A percentile compares a stretch with the other conserved stretches of the same genome.
These are phyloP conservation scores for Anguilla anguilla DNA, from an alignment of 2,797 vertebrate species.

Conservation along the genomic window DNA sequence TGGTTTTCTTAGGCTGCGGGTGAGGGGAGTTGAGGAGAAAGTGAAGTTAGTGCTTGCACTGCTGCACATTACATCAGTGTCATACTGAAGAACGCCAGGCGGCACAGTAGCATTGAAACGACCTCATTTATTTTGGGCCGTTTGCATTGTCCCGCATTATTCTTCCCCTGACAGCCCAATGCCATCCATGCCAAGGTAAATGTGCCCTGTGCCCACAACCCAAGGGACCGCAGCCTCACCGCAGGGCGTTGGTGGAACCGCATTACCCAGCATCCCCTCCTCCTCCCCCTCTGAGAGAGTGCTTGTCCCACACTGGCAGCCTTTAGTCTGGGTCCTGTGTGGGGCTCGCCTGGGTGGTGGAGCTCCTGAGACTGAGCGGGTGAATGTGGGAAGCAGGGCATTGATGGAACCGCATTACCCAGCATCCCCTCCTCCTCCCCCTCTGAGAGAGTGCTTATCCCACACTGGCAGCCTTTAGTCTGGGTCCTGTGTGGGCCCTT, in stretches of 20 bases:
- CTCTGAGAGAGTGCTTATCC: not conserved
- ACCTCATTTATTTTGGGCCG: not conserved
- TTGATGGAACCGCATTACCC: not conserved
- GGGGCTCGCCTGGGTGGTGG: not conserved
- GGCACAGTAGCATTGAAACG: not conserved
- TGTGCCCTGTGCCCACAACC: not conserved
- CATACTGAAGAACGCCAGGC: not conserved
- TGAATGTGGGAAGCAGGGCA: not conserved
- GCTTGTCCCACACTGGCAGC: not conserved
- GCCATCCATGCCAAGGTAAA: not conserved
- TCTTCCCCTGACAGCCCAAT: not conserved
- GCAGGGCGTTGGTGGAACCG: not conserved
- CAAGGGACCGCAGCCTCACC: not conserved
- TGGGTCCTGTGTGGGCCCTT: not conserved
- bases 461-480: not conserved
- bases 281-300: too few species aligned
- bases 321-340: not conserved
- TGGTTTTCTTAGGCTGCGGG: not conserved
- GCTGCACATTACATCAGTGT: not conserved
- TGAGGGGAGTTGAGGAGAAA: not conserved
- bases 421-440: too few species aligned
- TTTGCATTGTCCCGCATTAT: not conserved
- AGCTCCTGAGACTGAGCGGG: not conserved
- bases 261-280: not conserved
- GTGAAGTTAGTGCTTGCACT: not conserved